phyloP scores from a whole-genome alignment of 2,797 vertebrate species.

The Sebastes reedi region DNA sequence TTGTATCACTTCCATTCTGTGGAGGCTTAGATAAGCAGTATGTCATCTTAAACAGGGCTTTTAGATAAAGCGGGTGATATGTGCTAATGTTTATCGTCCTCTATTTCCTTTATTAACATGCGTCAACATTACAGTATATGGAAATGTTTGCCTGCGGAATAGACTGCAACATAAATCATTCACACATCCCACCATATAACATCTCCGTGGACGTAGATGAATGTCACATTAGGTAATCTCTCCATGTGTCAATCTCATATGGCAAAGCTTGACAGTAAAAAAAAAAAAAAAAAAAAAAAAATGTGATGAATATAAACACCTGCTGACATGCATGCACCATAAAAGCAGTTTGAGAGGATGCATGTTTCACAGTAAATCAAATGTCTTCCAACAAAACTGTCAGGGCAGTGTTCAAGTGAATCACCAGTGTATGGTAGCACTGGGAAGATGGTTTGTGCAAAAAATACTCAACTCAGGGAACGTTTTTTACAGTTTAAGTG shows the following conservation, averaged over 20 bases:
- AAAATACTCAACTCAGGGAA: not conserved
- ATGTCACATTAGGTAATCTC: slow-evolving; percentile 4
- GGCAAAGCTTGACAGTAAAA: slow-evolving; percentile 1
- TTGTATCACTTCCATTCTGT: not conserved
- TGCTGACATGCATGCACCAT: slow-evolving; percentile 40
- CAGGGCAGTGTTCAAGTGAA: slow-evolving; percentile 30
- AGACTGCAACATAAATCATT: slow-evolving; percentile 38
- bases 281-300: not conserved
- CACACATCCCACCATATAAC: slow-evolving; percentile 1
- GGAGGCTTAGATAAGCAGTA: not conserved
- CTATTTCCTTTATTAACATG: slow-evolving; percentile 8
- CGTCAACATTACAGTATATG: slow-evolving; percentile 4
- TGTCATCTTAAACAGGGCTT: slow-evolving; percentile 10
- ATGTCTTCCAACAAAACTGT: slow-evolving; percentile 38
- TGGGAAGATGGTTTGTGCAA: not conserved
- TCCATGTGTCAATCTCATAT: slow-evolving; percentile 26
- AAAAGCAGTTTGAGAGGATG: slow-evolving; percentile 34
- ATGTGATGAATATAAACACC: slow-evolving; percentile 35
- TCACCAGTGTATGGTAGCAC: not conserved
- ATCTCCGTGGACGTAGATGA: slow-evolving; percentile 22
- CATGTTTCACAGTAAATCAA: slow-evolving; percentile 45
- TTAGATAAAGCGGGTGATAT: not conserved
- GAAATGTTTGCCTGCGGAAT: slow-evolving; percentile 14
- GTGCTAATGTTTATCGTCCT: not conserved
- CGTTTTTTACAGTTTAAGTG: not conserved